Percentiles rank a stretch among this genome's conserved stretches.
phyloP scores from a whole-genome alignment of 2,888 invertebrate genomes.

The Dorcus parallelipipedus region DNA sequence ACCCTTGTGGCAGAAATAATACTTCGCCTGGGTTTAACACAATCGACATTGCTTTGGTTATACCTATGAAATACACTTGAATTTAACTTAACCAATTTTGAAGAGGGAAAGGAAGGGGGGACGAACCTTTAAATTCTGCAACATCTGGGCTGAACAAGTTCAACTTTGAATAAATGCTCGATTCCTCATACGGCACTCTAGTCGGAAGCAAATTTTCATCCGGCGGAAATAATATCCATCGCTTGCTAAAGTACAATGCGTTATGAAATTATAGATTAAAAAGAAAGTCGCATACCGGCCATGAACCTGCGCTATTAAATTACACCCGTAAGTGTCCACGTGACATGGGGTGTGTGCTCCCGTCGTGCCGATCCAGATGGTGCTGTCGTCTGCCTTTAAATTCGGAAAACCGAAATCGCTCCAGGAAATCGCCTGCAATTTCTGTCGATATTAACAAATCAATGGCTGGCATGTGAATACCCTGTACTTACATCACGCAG shows the following conservation, averaged over 20 bases:
- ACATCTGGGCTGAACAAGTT: constrained; percentile 71
- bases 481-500: constrained; percentile 54
- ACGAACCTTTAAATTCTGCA: constrained; percentile 52
- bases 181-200: constrained; percentile 93
- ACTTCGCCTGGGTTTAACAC: constrained; percentile 81
- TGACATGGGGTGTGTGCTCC: constrained; percentile 93
- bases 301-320: constrained; percentile 83
- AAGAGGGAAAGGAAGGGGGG: too few relatives aligned
- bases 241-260: constrained; percentile 63
- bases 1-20: constrained; percentile 82
- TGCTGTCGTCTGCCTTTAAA: constrained; percentile 64
- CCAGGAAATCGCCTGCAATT: constrained; percentile 58
- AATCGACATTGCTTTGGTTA: constrained; percentile 50
- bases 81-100: too few relatives aligned
- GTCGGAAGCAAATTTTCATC: constrained; percentile 69
- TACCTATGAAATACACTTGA: constrained; percentile 22
- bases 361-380: constrained; percentile 83
- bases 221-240: constrained; percentile 90
- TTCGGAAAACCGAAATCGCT: constrained; percentile 68
- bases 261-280: constrained; percentile 3
- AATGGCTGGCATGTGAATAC: too few relatives aligned
- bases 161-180: constrained; percentile 83
- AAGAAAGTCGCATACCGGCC: constrained; percentile 62
- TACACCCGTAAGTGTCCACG: constrained; percentile 90
- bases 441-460: constrained; percentile 36